These are phyloP conservation scores for Aphelenchoides avenae DNA, from an alignment of 1,140 invertebrate species.

Conservation along the genomic window DNA sequence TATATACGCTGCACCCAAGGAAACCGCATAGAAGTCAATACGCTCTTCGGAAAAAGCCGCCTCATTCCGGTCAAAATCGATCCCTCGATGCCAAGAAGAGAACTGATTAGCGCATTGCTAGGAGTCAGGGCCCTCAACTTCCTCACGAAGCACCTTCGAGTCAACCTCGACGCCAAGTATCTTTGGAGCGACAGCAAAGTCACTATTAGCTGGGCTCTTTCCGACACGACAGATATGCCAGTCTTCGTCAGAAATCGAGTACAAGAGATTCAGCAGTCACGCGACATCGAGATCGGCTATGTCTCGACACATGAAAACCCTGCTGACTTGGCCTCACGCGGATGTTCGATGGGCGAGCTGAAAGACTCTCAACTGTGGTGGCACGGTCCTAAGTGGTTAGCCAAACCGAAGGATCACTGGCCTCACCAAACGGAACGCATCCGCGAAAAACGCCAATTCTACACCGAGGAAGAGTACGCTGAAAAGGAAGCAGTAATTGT, in stretches of 20 bases:
- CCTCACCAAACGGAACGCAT: no score
- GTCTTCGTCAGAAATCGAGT: neutral
- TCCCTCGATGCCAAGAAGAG: neutral
- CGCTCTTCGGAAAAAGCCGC: no score
- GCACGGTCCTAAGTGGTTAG: conserved; percentile 12
- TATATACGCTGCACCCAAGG: no score
- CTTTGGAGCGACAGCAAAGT: neutral
- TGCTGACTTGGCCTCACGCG: conserved; percentile 12
- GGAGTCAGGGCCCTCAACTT: neutral
- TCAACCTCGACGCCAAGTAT: neutral
- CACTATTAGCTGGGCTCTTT: neutral
- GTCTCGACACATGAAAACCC: conserved; percentile 8
- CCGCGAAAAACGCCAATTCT: no score
- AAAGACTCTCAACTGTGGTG: conserved; percentile 3
- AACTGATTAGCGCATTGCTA: neutral
- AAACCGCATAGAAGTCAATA: no score
- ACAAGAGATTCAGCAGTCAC: neutral
- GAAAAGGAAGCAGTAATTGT: no score
- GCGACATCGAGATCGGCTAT: neutral
- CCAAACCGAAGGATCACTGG: no score
- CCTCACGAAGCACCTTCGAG: conserved; percentile 4
- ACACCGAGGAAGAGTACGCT: no score
- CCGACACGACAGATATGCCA: neutral
- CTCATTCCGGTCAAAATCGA: no score
- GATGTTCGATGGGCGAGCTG: neutral